phyloP scores from a whole-genome alignment of 2,888 invertebrate genomes.

The Troides aeacus region DNA sequence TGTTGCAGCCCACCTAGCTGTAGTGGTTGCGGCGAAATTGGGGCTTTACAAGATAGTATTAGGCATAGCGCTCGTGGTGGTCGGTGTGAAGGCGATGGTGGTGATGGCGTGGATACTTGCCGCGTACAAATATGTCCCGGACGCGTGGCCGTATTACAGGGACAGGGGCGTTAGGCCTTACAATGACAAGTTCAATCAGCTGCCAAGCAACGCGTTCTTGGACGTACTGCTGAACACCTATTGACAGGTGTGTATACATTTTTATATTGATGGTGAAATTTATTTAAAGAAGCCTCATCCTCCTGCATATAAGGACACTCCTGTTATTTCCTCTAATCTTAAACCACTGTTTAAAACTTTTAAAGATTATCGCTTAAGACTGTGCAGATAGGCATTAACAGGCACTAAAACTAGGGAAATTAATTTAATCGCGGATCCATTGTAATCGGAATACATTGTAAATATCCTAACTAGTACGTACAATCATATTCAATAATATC shows the following conservation, averaged over 20 bases:
- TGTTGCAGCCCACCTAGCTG: slow-evolving; percentile 70
- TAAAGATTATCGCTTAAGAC: too few species aligned
- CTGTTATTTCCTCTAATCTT: too few species aligned
- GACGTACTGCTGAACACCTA: slow-evolving; percentile 34
- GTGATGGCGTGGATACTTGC: slow-evolving; percentile 63
- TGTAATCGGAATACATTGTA: too few species aligned
- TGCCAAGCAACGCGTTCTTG: slow-evolving; percentile 33
- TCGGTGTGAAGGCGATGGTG: slow-evolving; percentile 56
- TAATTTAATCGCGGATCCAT: too few species aligned
- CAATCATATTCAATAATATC: too few species aligned
- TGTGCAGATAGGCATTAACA: too few species aligned
- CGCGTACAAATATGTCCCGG: slow-evolving; percentile 61
- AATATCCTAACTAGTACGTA: too few species aligned
- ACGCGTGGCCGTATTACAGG: slow-evolving; percentile 52
- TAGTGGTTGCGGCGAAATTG: slow-evolving; percentile 61
- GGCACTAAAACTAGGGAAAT: too few species aligned
- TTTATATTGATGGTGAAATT: neutral
- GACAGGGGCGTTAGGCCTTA: slow-evolving; percentile 31
- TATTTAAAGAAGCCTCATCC: too few species aligned
- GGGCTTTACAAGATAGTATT: slow-evolving; percentile 64
- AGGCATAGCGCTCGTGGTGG: slow-evolving; percentile 56
- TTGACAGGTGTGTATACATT: slow-evolving; percentile 23
- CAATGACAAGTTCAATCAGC: slow-evolving; percentile 29
- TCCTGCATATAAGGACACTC: too few species aligned
- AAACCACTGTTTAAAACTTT: too few species aligned